Base-by-base conservation (phyloP, 2,113 vertebrate species). In the Bombycilla garrulus region DNA sequence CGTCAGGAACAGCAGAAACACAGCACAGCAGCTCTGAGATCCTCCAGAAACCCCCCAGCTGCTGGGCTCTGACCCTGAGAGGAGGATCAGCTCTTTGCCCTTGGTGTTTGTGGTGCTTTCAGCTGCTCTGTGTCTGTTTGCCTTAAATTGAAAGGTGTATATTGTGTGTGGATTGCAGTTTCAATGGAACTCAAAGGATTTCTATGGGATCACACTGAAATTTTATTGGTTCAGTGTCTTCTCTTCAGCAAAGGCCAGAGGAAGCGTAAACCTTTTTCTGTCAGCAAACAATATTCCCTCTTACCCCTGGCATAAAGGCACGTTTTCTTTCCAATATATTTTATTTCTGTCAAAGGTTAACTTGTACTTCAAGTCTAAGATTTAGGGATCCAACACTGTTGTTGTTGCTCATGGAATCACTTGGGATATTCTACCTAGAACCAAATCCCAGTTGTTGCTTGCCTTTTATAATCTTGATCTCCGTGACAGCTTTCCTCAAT, bases 81-180 rank as follows among this genome's bases (percentile, higher is more conserved):
- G 48, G 25, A 77, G 23, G 12, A 54, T 17, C 12, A 1, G 20
- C 1, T 5, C 15, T 56, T 23, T 18, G n/a, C 18, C 1, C 1
- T 31, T 51, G 36, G 38, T 6, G 40, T 64, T 23, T 0, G 1
- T 18, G 18, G 5, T 18, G 38, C 14, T 86, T 51, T 25, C 45
- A 56, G 67, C 69, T 81, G 65, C 11, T 0, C 22, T 42, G 29
- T 69, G 29, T 57, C 58, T 62, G 33, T 51, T 22, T 88, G 50
- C 77, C 26, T 16, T 45, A 5, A 17, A 42, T 12, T 36, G 38
- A 9, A 9, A 47, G 47, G 10, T 51, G 12, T 10, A 0, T 31
- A 1, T 42, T 77, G 61, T 36, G 42, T 40, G 83, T 77, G 71
- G 45, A 6, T 40, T 40, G 48, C 20, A 40, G 13, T 24, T 57